Base-by-base conservation (phyloP, 2,797 vertebrate species). In the Gymnothorax reevesii region DNA sequence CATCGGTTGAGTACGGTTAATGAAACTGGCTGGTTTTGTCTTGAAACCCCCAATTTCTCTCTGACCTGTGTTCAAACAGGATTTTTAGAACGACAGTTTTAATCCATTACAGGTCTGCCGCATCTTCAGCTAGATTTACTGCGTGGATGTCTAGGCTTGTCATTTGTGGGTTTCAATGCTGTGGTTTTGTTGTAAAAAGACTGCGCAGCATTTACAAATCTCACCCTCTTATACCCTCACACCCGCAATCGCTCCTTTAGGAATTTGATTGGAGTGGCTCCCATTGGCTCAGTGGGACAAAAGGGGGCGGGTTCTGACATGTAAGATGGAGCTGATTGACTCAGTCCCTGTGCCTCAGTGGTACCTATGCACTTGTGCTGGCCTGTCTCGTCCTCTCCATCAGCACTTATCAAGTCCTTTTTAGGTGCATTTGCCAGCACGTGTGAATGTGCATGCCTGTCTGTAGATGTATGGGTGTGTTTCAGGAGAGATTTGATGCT, bases 221-320 rank as follows among this genome's bases (percentile, higher is more conserved):
- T 15, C 27, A 49, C 73, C 52, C 73, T 49, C 42, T 15, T n/a
- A 22, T 20, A 52, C 77, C 77, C 49, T 15, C 73, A 7, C 49
- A 55, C 7, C 73, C 71, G 4, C 75, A 20, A 20, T 79, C 13
- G 22, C 7, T 55, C 73, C 33, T 69, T 52, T 75, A 42, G 25
- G 71, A 17, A 42, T 7, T 17, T 12, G 42, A 42, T 4, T 12
- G 7, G 73, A 77, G 73, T 49, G 77, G 20, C 9, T 80, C 77
- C 77, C 42, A n/a, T 2, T 52, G 73, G 73, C 73, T 77, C 33
- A 52, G 8, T 15, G 13, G 22, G 49, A 80, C 7, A 4, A 52
- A 52, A 80, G 77, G 77, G 33, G 55, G 77, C 77, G 55, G 77
- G 77, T 55, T 80, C 52, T 80, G 52, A 80, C 77, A 80, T 80